Percentiles rank a stretch among this genome's conserved stretches.
Evolutionary conservation across 1,140 invertebrate species (phyloP).

Genomic region (Anagrus nilaparvatae): DNA sequence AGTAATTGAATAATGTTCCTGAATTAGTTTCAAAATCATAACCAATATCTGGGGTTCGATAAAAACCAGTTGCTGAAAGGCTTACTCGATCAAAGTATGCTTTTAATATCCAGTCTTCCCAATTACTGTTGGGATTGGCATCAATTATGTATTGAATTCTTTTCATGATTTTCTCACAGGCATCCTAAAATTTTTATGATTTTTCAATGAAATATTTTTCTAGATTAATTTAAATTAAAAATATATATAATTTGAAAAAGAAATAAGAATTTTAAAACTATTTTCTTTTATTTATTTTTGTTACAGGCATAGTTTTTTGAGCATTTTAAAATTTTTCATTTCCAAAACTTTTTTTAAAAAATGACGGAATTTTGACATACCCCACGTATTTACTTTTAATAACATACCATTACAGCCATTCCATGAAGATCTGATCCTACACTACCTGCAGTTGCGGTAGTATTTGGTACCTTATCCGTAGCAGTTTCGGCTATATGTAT

Average conservation of each 20-base stretch:
- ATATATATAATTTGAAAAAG: conserved; percentile 5
- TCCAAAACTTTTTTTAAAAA: not conserved
- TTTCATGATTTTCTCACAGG: conserved; percentile 68
- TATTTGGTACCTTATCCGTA: conserved; percentile 92
- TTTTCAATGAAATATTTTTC: not conserved
- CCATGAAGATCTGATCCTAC: conserved; percentile 88
- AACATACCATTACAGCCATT: conserved; percentile 75
- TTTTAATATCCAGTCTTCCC: conserved; percentile 72
- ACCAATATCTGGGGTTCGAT: conserved; percentile 64
- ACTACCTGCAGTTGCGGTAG: conserved; percentile 85
- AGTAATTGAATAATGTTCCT: conserved; percentile 70
- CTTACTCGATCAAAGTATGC: conserved; percentile 73
- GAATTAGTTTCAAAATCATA: conserved; percentile 61
- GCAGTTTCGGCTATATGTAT: conserved; percentile 84
- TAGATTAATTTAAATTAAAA: not conserved
- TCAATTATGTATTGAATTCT: conserved; percentile 67
- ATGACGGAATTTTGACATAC: not conserved
- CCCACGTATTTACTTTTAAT: not conserved
- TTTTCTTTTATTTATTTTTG: conserved; percentile 2
- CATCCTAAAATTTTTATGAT: conserved; percentile 47
- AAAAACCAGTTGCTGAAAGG: conserved; percentile 77
- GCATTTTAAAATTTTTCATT: not conserved
- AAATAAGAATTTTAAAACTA: not conserved
- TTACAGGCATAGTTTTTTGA: not conserved
- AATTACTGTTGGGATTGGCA: conserved; percentile 63